Evolutionary conservation across 2,797 vertebrate species (phyloP), one percentile per base, ranked within the genome.

Genomic region (Nannoperca obscura): DNA sequence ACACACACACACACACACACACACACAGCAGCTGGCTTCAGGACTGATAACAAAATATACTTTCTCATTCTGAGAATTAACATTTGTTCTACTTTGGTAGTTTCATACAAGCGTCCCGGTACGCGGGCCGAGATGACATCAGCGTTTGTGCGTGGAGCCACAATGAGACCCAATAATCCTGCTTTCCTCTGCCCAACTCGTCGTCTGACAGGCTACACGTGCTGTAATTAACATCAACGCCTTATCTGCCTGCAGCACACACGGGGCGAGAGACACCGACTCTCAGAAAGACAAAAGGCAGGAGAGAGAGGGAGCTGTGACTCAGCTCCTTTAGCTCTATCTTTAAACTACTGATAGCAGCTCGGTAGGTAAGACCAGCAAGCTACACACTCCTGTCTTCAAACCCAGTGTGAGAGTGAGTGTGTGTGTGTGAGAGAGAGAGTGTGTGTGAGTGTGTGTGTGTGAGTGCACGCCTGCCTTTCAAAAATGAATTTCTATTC

Each of bases 401-500:
- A 74, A 74, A 72, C 46, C 62, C 36, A 30, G 58, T 36, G 42
- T 47, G 70, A 19, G 42, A 20, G 13, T 53, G 72, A 54, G 52
- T 63, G 69, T 66, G 61, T 22, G 74, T 59, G 73, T 44, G 73
- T 38, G 74, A n/a, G n/a, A n/a, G n/a, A n/a, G n/a, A n/a, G n/a
- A n/a, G n/a, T 62, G 68, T 53, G 71, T 63, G 63, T 66, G 61
- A 20, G 74, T 59, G 73, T 44, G 73, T 38, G 74, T 62, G 68
- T 53, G 71, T 80, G 55, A 66, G 50, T 32, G 52, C 20, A 69
- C n/a, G n/a, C n/a, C n/a, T n/a, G n/a, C n/a, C n/a, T 86, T 81
- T 85, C 69, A 86, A 78, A 86, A 68, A n/a, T n/a, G 82, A 92
- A 90, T 89, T 85, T 85, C 70, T 87, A 86, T 81, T 90, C 76